Base-by-base conservation (phyloP, 2,113 vertebrate species). In the Malurus elegans region DNA sequence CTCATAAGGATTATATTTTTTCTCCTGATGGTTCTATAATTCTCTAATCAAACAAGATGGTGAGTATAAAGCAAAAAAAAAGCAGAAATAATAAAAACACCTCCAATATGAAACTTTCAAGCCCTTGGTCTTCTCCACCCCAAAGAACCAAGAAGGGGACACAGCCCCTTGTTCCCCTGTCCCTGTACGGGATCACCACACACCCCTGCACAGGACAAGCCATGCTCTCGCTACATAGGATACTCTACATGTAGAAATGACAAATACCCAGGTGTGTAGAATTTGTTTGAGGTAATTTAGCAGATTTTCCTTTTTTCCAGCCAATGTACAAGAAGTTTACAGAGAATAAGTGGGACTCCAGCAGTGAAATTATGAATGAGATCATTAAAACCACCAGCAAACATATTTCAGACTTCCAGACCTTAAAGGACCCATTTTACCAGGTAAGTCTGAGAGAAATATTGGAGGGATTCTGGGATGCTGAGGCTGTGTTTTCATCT, bases 301-400 rank as follows among this genome's bases (percentile, higher is more conserved):
- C 9, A 47, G 7, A 38, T 91, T 67, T 90, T 80, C 51, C 11
- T 79, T 73, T 76, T 83, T 82, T 87, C 19, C 93, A 99, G 99
- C 86, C 92, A 7, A 85, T 91, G n/a, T 98, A 98, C 93, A 97
- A 89, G 82, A 98, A 71, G 38, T 97, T 99, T 71, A 98, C 98
- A 40, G 98, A 98, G 47, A 86, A 93, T 10, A 95, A 72, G 70
- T 99, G 99, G 98, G 87, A 98, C 5, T 97, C 95, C 17, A 96
- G 97, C 4, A 81, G 73, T 4, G 95, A 97, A 32, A 96, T 93
- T 47, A 96, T 98, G 79, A 95, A 97, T 2, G 96, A 97, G 20
- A 97, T 99, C 58, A 66, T 99, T 65, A 71, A 96, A 56, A 56
- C 23, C 2, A 93, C 98, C 78, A 94, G 65, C 7, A 26, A 78